phyloP scores from a whole-genome alignment of 2,113 vertebrate genomes.

The Odontesthes bonariensis region DNA sequence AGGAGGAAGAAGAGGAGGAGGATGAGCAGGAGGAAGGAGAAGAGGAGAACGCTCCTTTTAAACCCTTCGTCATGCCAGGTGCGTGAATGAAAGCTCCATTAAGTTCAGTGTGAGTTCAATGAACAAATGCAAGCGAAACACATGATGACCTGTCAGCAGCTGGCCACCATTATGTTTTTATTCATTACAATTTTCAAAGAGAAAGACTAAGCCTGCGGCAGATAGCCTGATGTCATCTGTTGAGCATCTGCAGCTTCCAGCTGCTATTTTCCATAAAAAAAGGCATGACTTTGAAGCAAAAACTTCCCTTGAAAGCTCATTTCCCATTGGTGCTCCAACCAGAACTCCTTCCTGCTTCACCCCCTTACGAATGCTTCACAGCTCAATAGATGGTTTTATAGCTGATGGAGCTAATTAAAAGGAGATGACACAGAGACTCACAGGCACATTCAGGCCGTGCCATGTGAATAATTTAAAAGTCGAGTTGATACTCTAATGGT shows the following conservation, averaged over 20 bases:
- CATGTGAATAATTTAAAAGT: constrained; percentile 43
- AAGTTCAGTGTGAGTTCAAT: not conserved
- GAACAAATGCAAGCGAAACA: not conserved
- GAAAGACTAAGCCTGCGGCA: not conserved
- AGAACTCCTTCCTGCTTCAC: not conserved
- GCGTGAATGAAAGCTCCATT: constrained; percentile 11
- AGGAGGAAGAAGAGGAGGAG: constrained; percentile 77
- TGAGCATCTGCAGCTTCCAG: not conserved
- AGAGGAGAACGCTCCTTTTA: constrained; percentile 66
- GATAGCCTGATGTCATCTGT: not conserved
- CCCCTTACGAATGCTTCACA: not conserved
- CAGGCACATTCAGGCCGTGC: constrained; percentile 7
- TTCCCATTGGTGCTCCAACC: not conserved
- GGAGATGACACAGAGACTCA: not conserved
- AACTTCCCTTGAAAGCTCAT: not conserved
- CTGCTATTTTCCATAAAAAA: constrained; percentile 2
- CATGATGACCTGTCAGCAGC: not conserved
- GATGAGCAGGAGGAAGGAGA: constrained; percentile 65
- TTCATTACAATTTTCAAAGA: not conserved
- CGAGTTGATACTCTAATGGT: constrained; percentile 42
- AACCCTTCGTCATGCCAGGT: constrained; percentile 80
- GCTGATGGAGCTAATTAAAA: constrained; percentile 41
- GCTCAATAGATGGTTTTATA: not conserved
- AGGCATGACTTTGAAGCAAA: not conserved
- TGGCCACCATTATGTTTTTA: not conserved